Evolutionary conservation across 2,797 vertebrate genomes (phyloP).

Genomic region (Micromesistius poutassou): DNA sequence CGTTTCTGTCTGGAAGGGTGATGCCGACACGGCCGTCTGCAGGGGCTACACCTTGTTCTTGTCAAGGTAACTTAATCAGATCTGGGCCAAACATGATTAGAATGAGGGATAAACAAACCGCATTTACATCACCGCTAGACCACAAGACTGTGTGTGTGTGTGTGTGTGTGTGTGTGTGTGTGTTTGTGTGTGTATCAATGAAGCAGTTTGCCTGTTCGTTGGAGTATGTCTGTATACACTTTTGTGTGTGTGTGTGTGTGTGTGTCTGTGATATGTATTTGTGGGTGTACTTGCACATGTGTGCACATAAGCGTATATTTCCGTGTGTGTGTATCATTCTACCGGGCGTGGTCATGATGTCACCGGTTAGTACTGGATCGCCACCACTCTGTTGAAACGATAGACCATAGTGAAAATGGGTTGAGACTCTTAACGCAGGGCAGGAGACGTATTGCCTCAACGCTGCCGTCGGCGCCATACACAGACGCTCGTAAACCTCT

Average conservation of each 20-base stretch:
- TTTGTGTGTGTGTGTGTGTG: background rate
- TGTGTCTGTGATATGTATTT: background rate
- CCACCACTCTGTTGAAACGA: background rate
- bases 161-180: slow-evolving; percentile 4
- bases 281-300: background rate
- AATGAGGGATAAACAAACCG: background rate
- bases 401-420: background rate
- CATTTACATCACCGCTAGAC: slow-evolving; percentile 5
- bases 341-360: background rate
- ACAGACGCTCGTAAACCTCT: background rate
- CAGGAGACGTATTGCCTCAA: background rate
- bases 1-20: slow-evolving; percentile 34
- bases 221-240: background rate
- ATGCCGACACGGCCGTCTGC: slow-evolving; percentile 44
- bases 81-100: background rate
- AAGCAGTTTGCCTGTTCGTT: background rate
- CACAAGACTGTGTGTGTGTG: background rate
- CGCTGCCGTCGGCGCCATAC: background rate
- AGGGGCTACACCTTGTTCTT: slow-evolving; percentile 43
- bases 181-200: slow-evolving; percentile 1
- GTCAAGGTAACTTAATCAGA: slow-evolving; percentile 1
- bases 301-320: background rate
- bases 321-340: background rate
- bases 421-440: background rate
- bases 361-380: background rate